Evolutionary conservation across 2,888 invertebrate genomes (phyloP).

Genomic region (Dryadula phaetusa): DNA sequence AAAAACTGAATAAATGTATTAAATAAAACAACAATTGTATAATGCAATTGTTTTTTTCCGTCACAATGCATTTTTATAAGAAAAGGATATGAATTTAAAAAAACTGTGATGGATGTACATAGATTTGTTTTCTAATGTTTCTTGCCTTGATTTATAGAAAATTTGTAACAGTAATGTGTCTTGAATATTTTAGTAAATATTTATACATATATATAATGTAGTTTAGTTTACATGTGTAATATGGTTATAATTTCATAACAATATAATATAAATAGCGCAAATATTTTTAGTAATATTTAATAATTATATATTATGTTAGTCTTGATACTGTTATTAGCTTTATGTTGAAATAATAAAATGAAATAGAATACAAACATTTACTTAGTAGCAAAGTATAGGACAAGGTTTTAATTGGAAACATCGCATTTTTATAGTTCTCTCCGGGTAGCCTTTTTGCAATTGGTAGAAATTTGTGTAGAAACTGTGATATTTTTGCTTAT

Average conservation of each 20-base stretch:
- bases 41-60: neutral
- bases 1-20: neutral
- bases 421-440: slow-evolving; percentile 12
- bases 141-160: slow-evolving; percentile 18
- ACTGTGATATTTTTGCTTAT: slow-evolving; percentile 25
- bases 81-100: slow-evolving; percentile 26
- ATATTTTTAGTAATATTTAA: slow-evolving; percentile 16
- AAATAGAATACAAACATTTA: no score
- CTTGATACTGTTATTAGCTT: no score
- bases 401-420: neutral
- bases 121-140: slow-evolving; percentile 1
- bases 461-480: slow-evolving; percentile 13
- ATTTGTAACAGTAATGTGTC: neutral
- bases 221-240: slow-evolving; percentile 12
- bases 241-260: neutral
- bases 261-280: slow-evolving; percentile 20
- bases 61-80: slow-evolving; percentile 18
- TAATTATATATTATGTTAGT: neutral
- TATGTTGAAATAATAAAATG: no score
- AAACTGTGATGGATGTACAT: slow-evolving; percentile 34
- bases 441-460: neutral
- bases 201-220: slow-evolving; percentile 8
- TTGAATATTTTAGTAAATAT: slow-evolving; percentile 11
- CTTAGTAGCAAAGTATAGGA: neutral
- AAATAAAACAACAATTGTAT: neutral